Percentiles rank a stretch among this genome's conserved stretches.
Conservation (phyloP, 92 coral and sea anemone species). For the Epizoanthus scotinus region DNA sequence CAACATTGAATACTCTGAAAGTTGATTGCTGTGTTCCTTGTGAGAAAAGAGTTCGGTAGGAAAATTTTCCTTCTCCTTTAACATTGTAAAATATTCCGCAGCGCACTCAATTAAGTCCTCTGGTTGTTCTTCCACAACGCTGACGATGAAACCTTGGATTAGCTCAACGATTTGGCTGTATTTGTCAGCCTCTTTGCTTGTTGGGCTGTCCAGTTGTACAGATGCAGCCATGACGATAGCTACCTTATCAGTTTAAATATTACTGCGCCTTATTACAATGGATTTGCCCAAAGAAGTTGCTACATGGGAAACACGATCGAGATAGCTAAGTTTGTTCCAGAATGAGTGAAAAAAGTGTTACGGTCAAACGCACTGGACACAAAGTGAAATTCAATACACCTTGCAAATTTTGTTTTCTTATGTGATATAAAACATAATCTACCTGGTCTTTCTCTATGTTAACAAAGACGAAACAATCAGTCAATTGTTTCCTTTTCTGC, state of each 20-base stretch:
- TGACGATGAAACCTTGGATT: conserved; percentile 41
- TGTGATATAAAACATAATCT: not conserved
- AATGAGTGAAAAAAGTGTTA: no score
- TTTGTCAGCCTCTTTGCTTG: not conserved
- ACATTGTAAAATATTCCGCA: conserved; percentile 39
- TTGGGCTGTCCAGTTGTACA: not conserved
- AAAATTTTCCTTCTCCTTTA: conserved; percentile 39
- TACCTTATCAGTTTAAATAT: not conserved
- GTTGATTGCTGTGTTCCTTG: not conserved
- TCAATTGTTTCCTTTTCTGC: not conserved
- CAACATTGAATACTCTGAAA: conserved; percentile 33
- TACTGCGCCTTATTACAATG: not conserved
- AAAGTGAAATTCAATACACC: not conserved
- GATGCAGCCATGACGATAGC: conserved; percentile 11
- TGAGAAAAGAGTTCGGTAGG: not conserved
- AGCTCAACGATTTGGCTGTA: not conserved
- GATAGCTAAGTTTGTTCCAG: no score
- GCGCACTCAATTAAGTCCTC: conserved; percentile 48
- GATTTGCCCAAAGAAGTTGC: not conserved
- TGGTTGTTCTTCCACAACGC: conserved; percentile 26
- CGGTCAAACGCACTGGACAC: no score
- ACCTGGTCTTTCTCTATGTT: not conserved
- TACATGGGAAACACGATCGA: not conserved
- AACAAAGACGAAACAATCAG: conserved; percentile 3
- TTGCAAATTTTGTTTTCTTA: not conserved